Evolutionary conservation across 2,113 vertebrate species (phyloP).

Genomic region (Sebastes fasciatus): DNA sequence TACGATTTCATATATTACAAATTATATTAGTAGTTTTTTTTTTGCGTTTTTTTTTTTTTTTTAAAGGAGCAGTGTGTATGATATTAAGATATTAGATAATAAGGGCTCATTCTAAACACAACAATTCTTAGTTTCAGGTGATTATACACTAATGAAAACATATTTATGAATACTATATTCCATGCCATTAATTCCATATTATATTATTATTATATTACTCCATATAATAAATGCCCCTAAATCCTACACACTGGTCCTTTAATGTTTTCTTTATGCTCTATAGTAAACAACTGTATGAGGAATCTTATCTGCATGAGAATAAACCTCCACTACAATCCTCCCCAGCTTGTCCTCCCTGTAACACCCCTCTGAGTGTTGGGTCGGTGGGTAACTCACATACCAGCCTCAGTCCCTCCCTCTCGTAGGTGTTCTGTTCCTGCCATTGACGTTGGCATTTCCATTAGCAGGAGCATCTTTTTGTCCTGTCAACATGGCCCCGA

Average conservation of each 20-base stretch:
- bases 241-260: too few relatives aligned
- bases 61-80: too few relatives aligned
- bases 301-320: background rate
- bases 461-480: slow-evolving; percentile 43
- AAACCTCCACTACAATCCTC: background rate
- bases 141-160: too few relatives aligned
- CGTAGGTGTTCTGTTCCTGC: slow-evolving; percentile 8
- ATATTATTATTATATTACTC: too few relatives aligned
- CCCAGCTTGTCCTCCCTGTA: background rate
- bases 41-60: background rate
- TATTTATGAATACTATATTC: too few relatives aligned
- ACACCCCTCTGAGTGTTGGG: background rate
- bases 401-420: background rate
- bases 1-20: background rate
- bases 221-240: too few relatives aligned
- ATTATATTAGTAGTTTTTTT: background rate
- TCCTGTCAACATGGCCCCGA: slow-evolving; percentile 46
- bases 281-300: background rate
- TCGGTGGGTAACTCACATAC: slow-evolving; percentile 16
- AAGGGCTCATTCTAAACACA: too few relatives aligned
- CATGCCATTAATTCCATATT: too few relatives aligned
- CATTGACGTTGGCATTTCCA: slow-evolving; percentile 42
- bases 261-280: background rate
- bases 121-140: too few relatives aligned
- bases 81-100: too few relatives aligned